Evolutionary conservation across 2,888 invertebrate genomes (phyloP).

Genomic region (Zaprionus lineosus): DNA sequence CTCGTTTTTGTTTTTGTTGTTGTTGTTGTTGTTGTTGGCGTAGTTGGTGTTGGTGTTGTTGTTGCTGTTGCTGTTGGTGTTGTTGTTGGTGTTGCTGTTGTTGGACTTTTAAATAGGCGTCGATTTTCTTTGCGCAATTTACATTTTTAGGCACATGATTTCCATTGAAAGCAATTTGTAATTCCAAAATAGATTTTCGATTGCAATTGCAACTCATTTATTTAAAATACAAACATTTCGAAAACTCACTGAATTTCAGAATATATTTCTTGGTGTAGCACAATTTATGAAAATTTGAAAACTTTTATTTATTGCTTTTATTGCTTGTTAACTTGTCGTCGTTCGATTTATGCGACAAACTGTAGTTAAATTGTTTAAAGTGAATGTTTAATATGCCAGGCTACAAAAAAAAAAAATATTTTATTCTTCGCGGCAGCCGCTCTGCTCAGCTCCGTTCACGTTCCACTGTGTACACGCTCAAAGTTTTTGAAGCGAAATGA

Average conservation of each 20-base stretch:
- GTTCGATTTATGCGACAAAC: constrained; percentile 41
- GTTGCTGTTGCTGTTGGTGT: constrained; percentile 33
- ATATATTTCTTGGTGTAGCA: too few species aligned
- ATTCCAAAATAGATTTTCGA: constrained; percentile 65
- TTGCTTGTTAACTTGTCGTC: constrained; percentile 40
- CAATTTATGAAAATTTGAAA: constrained; percentile 20
- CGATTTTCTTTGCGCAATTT: constrained; percentile 78
- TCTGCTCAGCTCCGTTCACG: constrained; percentile 62
- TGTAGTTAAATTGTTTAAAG: constrained; percentile 51
- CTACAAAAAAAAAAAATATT: constrained; percentile 48
- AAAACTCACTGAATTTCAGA: constrained; percentile 29
- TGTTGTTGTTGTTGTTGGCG: constrained; percentile 31
- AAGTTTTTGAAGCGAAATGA: constrained; percentile 80
- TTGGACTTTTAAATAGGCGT: constrained; percentile 74
- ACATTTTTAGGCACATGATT: constrained; percentile 80
- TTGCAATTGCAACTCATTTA: constrained; percentile 56
- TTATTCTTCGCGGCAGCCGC: constrained; percentile 56
- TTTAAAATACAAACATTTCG: constrained; percentile 37
- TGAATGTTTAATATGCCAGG: constrained; percentile 50
- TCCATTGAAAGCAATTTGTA: constrained; percentile 73
- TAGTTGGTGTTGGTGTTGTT: constrained; percentile 19
- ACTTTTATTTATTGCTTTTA: constrained; percentile 34
- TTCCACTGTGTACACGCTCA: constrained; percentile 65
- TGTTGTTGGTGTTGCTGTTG: constrained; percentile 42
- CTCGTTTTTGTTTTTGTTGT: constrained; percentile 37